Percentiles rank a stretch among this genome's conserved stretches.
phyloP scores from a whole-genome alignment of 2,113 vertebrate genomes.

The Sinocyclocheilus anshuiensis region DNA sequence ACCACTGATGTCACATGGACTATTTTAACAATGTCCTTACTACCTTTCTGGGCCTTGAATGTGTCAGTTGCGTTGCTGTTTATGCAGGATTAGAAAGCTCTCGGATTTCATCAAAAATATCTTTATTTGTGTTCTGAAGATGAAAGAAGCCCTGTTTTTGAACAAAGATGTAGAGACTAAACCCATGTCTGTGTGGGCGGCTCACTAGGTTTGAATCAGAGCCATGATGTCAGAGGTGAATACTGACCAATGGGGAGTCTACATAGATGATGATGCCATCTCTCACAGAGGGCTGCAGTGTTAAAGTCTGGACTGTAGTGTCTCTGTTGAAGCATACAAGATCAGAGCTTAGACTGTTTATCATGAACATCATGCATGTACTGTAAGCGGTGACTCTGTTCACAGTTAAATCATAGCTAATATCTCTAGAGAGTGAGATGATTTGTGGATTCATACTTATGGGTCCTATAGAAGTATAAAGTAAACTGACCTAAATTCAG shows the following conservation, averaged over 20 bases:
- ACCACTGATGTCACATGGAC: no score
- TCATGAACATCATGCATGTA: not conserved
- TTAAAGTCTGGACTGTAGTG: slow-evolving; percentile 95
- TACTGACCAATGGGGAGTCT: slow-evolving; percentile 92
- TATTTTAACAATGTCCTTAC: no score
- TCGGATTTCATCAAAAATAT: no score
- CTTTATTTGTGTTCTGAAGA: no score
- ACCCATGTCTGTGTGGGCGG: not conserved
- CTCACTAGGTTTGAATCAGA: slow-evolving; percentile 5
- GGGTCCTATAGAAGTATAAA: slow-evolving; percentile 55
- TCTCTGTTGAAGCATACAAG: slow-evolving; percentile 77
- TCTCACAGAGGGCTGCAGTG: slow-evolving; percentile 92
- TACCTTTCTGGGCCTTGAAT: no score
- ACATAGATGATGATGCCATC: slow-evolving; percentile 92
- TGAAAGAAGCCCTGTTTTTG: not conserved
- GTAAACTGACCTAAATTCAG: slow-evolving; percentile 67
- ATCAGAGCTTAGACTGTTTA: not conserved
- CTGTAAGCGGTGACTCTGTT: not conserved
- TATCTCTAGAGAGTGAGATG: not conserved
- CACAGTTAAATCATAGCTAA: not conserved
- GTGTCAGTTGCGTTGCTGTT: no score
- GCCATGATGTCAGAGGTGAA: not conserved
- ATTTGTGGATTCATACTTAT: not conserved
- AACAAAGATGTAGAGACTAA: not conserved
- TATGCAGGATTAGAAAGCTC: no score